These are phyloP conservation scores for Aselliscus stoliczkanus DNA, from an alignment of 2,797 vertebrate genomes.

Conservation along the genomic window DNA sequence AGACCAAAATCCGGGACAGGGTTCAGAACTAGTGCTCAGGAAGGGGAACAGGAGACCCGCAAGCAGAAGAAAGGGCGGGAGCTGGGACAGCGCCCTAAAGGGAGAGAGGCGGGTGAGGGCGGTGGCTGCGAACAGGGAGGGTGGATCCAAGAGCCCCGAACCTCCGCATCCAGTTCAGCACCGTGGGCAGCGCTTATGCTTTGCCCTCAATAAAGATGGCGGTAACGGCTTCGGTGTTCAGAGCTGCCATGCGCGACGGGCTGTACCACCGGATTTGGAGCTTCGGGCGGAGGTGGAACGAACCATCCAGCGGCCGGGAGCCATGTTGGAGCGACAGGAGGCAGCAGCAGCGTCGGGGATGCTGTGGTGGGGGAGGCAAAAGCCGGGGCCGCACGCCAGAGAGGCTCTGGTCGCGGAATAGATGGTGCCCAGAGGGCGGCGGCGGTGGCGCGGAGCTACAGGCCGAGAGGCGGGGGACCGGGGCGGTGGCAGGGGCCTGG, in stretches of 20 bases:
- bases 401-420: constrained; percentile 78
- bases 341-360: constrained; percentile 67
- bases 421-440: constrained; percentile 74
- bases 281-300: constrained; percentile 82
- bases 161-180: background rate
- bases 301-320: constrained; percentile 88
- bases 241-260: constrained; percentile 80
- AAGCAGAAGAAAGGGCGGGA: background rate
- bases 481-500: constrained; percentile 81
- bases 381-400: constrained; percentile 82
- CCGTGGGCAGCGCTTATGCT: constrained; percentile 58
- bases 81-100: background rate
- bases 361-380: constrained; percentile 81
- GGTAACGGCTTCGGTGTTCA: constrained; percentile 52
- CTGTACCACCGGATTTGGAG: constrained; percentile 81
- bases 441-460: constrained; percentile 73
- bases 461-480: constrained; percentile 72
- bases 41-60: background rate
- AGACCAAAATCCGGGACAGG: background rate
- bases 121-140: background rate
- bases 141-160: background rate
- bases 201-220: constrained; percentile 86
- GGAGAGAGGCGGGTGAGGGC: background rate
- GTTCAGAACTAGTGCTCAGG: background rate
- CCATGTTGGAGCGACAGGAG: constrained; percentile 94